Percentiles rank a stretch among this genome's conserved stretches.
These are phyloP conservation scores for Drosophila nebulosa DNA, from an alignment of 1,140 invertebrate genomes.

Conservation along the genomic window DNA sequence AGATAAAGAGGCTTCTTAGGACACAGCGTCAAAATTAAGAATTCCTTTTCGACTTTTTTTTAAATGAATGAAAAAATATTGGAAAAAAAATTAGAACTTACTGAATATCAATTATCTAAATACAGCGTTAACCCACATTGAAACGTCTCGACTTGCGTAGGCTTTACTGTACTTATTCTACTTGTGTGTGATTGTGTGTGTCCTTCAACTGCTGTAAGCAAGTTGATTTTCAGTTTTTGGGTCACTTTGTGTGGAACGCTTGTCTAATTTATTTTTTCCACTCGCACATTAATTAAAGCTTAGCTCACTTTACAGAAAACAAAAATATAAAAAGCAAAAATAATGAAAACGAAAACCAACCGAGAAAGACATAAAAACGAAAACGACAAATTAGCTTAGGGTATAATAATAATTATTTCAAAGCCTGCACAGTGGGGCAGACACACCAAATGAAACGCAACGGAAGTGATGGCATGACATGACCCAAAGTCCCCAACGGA, in stretches of 20 bases:
- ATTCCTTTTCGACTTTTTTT: too few relatives aligned
- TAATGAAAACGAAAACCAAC: background rate
- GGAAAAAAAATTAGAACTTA: too few relatives aligned
- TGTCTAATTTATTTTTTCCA: slow-evolving; percentile 41
- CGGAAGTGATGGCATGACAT: slow-evolving; percentile 5
- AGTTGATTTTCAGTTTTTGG: slow-evolving; percentile 16
- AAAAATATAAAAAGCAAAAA: background rate
- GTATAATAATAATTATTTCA: slow-evolving; percentile 19
- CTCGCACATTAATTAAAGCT: slow-evolving; percentile 39
- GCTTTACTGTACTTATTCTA: background rate
- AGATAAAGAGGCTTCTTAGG: too few relatives aligned
- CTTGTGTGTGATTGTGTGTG: background rate
- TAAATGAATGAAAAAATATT: too few relatives aligned
- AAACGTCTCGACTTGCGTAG: too few relatives aligned
- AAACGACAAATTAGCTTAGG: slow-evolving; percentile 29
- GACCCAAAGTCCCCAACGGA: background rate
- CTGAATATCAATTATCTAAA: too few relatives aligned
- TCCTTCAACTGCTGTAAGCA: background rate
- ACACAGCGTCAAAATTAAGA: too few relatives aligned
- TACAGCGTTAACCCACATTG: too few relatives aligned
- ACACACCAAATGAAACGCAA: background rate
- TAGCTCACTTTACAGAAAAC: slow-evolving; percentile 25
- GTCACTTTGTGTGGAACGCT: slow-evolving; percentile 14
- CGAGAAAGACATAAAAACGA: slow-evolving; percentile 3
- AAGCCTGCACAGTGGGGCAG: slow-evolving; percentile 9